Percentiles rank a stretch among this genome's conserved stretches.
Conservation (phyloP, 2,797 vertebrate genomes). For the Coregonus ussuriensis region DNA sequence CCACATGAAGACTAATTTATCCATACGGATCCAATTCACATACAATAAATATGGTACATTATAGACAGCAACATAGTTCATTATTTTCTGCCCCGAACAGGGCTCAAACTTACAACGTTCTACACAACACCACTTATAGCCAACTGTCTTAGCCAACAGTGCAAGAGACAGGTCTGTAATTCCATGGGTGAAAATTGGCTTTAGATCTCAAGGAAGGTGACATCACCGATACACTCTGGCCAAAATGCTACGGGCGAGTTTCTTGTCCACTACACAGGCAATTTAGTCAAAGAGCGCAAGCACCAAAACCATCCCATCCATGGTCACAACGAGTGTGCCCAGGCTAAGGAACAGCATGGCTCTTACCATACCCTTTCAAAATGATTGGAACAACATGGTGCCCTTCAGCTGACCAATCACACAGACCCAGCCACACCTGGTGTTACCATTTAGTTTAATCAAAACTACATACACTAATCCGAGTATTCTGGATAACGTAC, state of each 20-base stretch:
- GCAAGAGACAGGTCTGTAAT: not conserved
- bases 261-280: not conserved
- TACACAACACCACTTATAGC: not conserved
- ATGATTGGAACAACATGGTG: no score
- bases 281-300: not conserved
- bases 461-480: slow-evolving; percentile 22
- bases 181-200: not conserved
- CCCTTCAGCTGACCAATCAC: not conserved
- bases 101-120: not conserved
- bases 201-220: not conserved
- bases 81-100: not conserved
- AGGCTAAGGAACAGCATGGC: not conserved
- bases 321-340: not conserved
- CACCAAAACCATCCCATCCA: not conserved
- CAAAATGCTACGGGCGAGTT: not conserved
- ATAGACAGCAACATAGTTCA: not conserved
- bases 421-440: slow-evolving; percentile 11
- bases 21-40: not conserved
- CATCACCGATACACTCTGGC: not conserved
- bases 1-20: not conserved
- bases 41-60: not conserved
- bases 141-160: not conserved
- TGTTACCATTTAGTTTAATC: slow-evolving; percentile 19
- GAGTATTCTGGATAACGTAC: slow-evolving; percentile 14
- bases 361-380: not conserved